Conservation (phyloP, 2,113 vertebrate species). For the Xenopus tropicalis region UCB_Xtro_10.0 CM004445.2:114128001-114128500, state of each 20-base stretch:
- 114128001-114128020: neutral
- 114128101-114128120: conserved; percentile 2
- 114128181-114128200: neutral
- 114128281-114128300: no score
- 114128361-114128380: no score
- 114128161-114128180: conserved; percentile 5
- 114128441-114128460: neutral
- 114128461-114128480: no score
- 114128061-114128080: conserved; percentile 3
- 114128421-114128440: conserved; percentile 31
- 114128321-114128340: no score
- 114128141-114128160: conserved; percentile 20
- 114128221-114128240: neutral
- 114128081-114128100: conserved; percentile 22
- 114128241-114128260: neutral
- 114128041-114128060: conserved; percentile 41
- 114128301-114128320: no score
- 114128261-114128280: no score
- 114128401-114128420: no score
- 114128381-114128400: no score
- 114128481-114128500: no score
- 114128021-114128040: conserved; percentile 3
- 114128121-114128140: neutral
- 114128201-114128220: neutral
- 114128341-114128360: no score